Evolutionary conservation across 2,113 vertebrate genomes (phyloP).

Genomic region (Sylvietta virens): DNA sequence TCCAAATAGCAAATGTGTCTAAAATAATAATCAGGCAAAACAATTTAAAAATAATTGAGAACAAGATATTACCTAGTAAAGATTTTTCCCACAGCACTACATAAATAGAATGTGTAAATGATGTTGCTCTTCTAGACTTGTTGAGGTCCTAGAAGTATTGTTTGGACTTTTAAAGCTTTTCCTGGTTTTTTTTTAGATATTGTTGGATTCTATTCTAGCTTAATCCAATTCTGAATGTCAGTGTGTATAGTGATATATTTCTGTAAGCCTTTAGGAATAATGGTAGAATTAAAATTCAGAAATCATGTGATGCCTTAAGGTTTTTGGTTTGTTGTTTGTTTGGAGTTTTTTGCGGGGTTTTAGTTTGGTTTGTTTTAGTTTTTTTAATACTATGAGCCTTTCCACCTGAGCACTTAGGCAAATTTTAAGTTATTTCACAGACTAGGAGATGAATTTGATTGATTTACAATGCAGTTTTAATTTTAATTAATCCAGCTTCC

Average conservation of each 20-base stretch:
- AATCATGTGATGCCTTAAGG: not conserved
- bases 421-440: not conserved
- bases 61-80: not conserved
- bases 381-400: not conserved
- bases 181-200: not conserved
- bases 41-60: not conserved
- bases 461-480: not conserved
- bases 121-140: not conserved
- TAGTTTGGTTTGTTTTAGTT: fast-evolving
- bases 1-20: not conserved
- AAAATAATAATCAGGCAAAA: not conserved
- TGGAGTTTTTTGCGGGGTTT: fast-evolving
- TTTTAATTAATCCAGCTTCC: not conserved
- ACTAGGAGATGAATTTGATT: not conserved
- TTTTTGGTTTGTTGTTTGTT: not conserved
- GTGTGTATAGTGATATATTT: not conserved
- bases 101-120: not conserved
- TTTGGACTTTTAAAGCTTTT: not conserved
- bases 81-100: not conserved
- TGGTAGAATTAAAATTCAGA: not conserved
- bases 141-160: not conserved
- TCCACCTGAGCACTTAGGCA: not conserved
- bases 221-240: not conserved
- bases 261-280: not conserved
- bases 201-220: not conserved